These are phyloP conservation scores for Tilapia sparmanii DNA, from an alignment of 2,113 vertebrate genomes.

Conservation along the genomic window DNA sequence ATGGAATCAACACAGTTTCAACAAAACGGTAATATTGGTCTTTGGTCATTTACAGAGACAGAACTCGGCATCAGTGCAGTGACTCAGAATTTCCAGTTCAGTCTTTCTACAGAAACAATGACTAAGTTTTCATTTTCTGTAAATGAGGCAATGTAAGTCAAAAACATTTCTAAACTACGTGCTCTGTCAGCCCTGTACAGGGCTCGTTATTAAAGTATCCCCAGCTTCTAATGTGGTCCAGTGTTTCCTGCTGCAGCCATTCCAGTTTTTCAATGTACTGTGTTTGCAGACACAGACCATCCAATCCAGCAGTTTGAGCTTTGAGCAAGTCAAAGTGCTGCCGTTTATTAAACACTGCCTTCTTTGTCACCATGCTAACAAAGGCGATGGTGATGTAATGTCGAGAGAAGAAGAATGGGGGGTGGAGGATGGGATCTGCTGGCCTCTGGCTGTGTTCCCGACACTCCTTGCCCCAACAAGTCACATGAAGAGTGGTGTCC, in stretches of 20 bases:
- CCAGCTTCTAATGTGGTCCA: not conserved
- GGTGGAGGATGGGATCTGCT: not conserved
- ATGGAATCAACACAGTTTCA: not conserved
- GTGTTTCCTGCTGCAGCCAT: not conserved
- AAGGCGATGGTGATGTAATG: conserved; percentile 63
- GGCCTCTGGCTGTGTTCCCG: not conserved
- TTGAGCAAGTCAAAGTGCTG: conserved; percentile 21
- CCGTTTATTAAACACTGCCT: conserved; percentile 58
- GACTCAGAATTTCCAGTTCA: not conserved
- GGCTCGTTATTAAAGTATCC: not conserved
- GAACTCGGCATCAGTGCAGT: not conserved
- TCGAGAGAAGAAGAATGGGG: not conserved
- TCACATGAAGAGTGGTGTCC: conserved; percentile 20
- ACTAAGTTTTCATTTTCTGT: not conserved
- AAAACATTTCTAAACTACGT: not conserved
- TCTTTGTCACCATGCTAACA: conserved; percentile 67
- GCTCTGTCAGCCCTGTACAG: not conserved
- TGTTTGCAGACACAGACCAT: not conserved
- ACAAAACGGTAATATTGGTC: not conserved
- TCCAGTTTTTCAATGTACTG: not conserved
- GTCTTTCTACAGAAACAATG: not conserved
- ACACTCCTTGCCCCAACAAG: not conserved
- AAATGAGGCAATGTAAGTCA: not conserved
- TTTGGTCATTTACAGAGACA: not conserved
- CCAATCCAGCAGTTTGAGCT: not conserved